phyloP scores from a whole-genome alignment of 2,113 vertebrate genomes.

The Perca flavescens region DNA sequence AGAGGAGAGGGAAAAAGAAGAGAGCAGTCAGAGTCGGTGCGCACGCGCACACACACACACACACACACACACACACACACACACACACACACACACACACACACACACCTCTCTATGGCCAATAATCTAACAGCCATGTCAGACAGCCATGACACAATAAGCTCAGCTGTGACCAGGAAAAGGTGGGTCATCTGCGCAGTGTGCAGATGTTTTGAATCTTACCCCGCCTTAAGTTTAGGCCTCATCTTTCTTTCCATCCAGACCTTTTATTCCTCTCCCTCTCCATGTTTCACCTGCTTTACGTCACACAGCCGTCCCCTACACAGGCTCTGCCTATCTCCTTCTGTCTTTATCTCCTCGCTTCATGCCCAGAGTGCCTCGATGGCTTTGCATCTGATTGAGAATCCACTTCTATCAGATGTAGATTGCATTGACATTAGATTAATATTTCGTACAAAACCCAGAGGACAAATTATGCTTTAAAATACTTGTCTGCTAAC shows the following conservation, averaged over 20 bases:
- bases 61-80: too few species aligned
- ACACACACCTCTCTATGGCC: too few species aligned
- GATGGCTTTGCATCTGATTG: constrained; percentile 45
- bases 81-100: too few species aligned
- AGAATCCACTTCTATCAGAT: constrained; percentile 33
- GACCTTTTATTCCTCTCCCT: background rate
- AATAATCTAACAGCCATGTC: too few species aligned
- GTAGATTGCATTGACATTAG: constrained; percentile 30
- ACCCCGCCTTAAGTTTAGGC: too few species aligned
- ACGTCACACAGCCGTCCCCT: constrained; percentile 23
- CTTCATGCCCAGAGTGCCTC: constrained; percentile 10
- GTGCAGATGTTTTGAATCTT: too few species aligned
- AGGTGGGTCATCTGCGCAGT: too few species aligned
- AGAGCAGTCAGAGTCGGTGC: background rate
- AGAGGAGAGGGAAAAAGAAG: background rate
- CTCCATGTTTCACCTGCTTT: constrained; percentile 41
- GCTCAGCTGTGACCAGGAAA: too few species aligned
- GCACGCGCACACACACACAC: too few species aligned
- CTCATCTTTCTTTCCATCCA: too few species aligned
- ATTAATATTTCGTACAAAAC: constrained; percentile 34
- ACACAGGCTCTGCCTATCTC: background rate
- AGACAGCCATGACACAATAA: too few species aligned
- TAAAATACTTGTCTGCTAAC: constrained; percentile 6
- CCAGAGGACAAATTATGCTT: background rate
- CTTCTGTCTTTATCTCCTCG: constrained; percentile 14